These are phyloP conservation scores for Cactoblastis cactorum DNA, from an alignment of 2,888 invertebrate species.

Conservation along the genomic window DNA sequence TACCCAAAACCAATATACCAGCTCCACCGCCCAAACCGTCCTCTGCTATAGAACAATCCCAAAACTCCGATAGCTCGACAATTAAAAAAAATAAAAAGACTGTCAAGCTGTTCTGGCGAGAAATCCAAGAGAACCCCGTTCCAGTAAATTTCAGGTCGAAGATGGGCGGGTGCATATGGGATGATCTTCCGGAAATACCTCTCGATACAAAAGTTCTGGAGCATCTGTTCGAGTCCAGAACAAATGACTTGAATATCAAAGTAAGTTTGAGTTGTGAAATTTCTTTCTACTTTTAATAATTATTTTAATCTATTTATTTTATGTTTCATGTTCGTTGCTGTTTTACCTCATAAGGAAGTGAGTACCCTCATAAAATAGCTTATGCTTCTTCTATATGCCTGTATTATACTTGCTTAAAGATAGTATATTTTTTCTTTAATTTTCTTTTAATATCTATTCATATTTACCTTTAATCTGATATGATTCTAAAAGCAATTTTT, in stretches of 20 bases:
- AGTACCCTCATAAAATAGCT: too few species aligned
- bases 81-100: constrained; percentile 96
- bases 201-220: constrained; percentile 96
- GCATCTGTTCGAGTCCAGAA: constrained; percentile 97
- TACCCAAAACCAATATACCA: constrained; percentile 61
- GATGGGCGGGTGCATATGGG: constrained; percentile 91
- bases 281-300: background rate
- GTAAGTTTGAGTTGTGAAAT: constrained; percentile 29
- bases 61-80: constrained; percentile 68
- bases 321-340: constrained; percentile 24
- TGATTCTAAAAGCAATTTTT: too few species aligned
- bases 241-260: constrained; percentile 97
- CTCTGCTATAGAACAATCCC: constrained; percentile 50
- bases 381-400: too few species aligned
- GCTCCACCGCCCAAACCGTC: constrained; percentile 55
- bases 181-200: constrained; percentile 89
- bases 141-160: constrained; percentile 74
- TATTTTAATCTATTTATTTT: constrained; percentile 28
- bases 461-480: too few species aligned
- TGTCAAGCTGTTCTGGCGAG: constrained; percentile 98
- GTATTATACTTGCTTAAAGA: too few species aligned
- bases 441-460: too few species aligned
- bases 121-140: constrained; percentile 89
- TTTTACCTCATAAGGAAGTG: constrained; percentile 41
- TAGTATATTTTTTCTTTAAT: too few species aligned